Conservation (phyloP, 2,888 invertebrate species). For the Panopea generosa region DNA sequence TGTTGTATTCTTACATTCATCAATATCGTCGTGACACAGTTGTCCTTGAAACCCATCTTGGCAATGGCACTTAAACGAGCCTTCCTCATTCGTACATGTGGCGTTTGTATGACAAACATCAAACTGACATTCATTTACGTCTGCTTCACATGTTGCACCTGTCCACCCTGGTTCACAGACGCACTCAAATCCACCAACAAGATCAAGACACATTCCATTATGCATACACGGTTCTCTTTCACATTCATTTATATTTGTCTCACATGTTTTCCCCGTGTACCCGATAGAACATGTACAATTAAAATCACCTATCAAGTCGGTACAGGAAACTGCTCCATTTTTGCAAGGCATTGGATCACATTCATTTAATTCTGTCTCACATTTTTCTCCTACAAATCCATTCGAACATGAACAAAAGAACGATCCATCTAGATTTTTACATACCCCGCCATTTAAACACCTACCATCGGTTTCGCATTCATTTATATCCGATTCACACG, state of each 20-base stretch:
- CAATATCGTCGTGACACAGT: constrained; percentile 51
- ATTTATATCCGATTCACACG: constrained; percentile 52
- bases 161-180: neutral
- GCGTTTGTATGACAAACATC: constrained; percentile 46
- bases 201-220: constrained; percentile 26
- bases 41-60: constrained; percentile 49
- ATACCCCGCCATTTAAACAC: constrained; percentile 40
- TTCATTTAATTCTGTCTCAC: constrained; percentile 41
- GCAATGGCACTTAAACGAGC: constrained; percentile 64
- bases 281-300: constrained; percentile 60
- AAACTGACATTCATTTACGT: constrained; percentile 48
- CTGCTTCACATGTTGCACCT: constrained; percentile 29
- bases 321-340: constrained; percentile 54
- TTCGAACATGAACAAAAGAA: constrained; percentile 66
- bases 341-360: constrained; percentile 38
- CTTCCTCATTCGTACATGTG: constrained; percentile 56
- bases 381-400: constrained; percentile 19
- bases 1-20: constrained; percentile 52
- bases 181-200: constrained; percentile 23
- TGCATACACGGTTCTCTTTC: constrained; percentile 10
- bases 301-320: constrained; percentile 55
- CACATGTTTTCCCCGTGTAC: constrained; percentile 59
- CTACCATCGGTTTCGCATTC: constrained; percentile 32
- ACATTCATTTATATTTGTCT: constrained; percentile 58
- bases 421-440: constrained; percentile 43